Evolutionary conservation across 2,113 vertebrate species (phyloP).

Genomic region (Scopus umbretta): DNA sequence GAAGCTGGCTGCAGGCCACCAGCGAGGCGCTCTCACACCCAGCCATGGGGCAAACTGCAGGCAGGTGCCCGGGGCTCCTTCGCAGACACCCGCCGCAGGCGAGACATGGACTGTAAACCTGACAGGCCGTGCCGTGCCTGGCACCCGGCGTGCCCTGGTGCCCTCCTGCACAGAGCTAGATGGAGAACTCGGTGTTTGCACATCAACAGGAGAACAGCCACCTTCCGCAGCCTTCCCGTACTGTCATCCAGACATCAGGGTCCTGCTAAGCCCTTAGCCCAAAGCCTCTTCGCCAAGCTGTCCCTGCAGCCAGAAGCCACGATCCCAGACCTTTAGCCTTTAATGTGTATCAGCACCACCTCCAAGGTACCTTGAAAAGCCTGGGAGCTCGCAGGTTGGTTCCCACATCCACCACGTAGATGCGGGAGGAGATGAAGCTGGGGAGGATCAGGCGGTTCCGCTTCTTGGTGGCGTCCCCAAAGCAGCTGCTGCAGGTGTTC

Average conservation of each 20-base stretch:
- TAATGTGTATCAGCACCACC: rapidly evolving
- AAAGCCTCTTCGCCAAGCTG: background rate
- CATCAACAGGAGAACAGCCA: background rate
- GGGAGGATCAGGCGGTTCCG: constrained; percentile 86
- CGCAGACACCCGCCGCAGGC: rapidly evolving
- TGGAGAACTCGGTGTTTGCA: background rate
- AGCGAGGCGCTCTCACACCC: background rate
- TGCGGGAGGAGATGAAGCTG: constrained; percentile 83
- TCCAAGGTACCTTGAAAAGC: constrained; percentile 77
- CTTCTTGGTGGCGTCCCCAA: constrained; percentile 72
- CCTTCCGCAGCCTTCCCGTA: background rate
- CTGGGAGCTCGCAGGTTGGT: constrained; percentile 70
- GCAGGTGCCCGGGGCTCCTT: background rate
- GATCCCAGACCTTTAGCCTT: background rate
- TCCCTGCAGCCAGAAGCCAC: background rate
- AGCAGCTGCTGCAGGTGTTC: constrained; percentile 94
- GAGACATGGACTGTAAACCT: background rate
- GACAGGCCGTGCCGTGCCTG: background rate
- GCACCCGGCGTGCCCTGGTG: background rate
- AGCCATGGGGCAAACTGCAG: background rate
- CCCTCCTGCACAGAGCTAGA: background rate
- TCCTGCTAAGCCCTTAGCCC: background rate
- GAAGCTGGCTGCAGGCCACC: background rate
- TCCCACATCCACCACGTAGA: constrained; percentile 86
- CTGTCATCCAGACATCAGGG: background rate